A percentile compares a stretch with the other conserved stretches of the same genome.
Evolutionary conservation across 2,113 vertebrate species (phyloP).

Genomic region (Apistogramma diplotaenia): DNA sequence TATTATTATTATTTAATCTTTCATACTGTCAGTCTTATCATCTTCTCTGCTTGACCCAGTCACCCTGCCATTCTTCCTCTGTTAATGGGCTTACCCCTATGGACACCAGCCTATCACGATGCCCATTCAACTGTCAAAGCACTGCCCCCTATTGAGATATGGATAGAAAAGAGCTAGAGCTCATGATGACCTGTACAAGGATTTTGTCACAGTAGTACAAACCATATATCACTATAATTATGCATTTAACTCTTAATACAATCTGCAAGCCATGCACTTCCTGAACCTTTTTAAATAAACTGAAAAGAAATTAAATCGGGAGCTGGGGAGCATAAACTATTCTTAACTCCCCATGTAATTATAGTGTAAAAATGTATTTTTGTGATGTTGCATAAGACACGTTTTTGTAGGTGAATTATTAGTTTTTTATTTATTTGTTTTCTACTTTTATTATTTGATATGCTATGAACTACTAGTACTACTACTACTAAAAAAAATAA

Average conservation of each 20-base stretch:
- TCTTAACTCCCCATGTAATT: not conserved
- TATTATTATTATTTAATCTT: constrained; percentile 57
- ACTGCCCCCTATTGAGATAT: constrained; percentile 43
- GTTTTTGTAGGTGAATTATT: not conserved
- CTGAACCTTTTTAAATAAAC: not conserved
- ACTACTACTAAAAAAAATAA: accelerated
- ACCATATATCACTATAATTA: constrained; percentile 22
- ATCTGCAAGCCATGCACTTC: not conserved
- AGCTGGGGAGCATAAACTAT: not conserved
- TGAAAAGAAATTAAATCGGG: not conserved
- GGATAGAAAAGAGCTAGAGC: constrained; percentile 31
- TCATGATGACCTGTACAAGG: constrained; percentile 52
- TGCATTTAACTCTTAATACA: not conserved
- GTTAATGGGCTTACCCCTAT: constrained; percentile 61
- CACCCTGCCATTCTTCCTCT: constrained; percentile 54
- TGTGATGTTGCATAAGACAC: too few species aligned
- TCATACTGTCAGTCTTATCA: constrained; percentile 57
- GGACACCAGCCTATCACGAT: constrained; percentile 63
- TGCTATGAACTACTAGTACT: not conserved
- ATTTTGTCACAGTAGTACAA: constrained; percentile 38
- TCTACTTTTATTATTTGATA: not conserved
- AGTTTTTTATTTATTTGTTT: not conserved
- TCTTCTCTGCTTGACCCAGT: constrained; percentile 56
- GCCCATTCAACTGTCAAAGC: constrained; percentile 62
- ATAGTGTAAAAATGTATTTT: too few species aligned